Evolutionary conservation across 2,888 invertebrate species (phyloP), one percentile per base, ranked within the genome.

Genomic region (Caenorhabditis uteleia): DNA sequence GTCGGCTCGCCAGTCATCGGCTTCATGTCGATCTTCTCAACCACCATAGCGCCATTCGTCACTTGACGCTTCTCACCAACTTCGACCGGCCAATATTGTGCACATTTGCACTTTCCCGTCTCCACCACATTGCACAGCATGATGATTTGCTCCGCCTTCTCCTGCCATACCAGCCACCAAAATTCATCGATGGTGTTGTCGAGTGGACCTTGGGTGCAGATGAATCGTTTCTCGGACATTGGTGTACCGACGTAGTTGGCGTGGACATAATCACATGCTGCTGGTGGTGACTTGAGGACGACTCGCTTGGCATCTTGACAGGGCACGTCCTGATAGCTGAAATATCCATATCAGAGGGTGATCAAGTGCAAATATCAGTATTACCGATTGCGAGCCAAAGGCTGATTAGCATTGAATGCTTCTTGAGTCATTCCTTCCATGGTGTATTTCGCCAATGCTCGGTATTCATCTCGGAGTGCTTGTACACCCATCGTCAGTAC

Each of bases 21-120:
- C 12, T 45, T 59, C 20, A 59, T 47, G 8, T 40, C 38, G n/a
- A 54, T 23, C 20, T 65, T 60, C 26, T 62, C 58, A n/a, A 58
- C 34, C 10, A 31, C 43, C 31, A 70, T 47, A 23, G 34, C 46
- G 1, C 42, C 48, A 2, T 21, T 45, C 26, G 29, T 21, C 18
- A 54, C 49, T 25, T 57, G 48, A 16, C 51, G 39, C 27, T 51
- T 70, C 40, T 62, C 60, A 6, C 57, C 57, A 14, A 25, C 34
- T 20, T 57, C 49, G 44, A 48, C 27, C 23, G 76, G 76, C 76
- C 76, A 76, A 40, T 76, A 76, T 49, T 75, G 71, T 4, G 76
- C 71, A 85, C 97, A 97, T 86, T 97, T 97, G 50, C 38, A 50
- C 46, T 68, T 62, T 90, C 69, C 68, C 16, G 49, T 58, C 50